These are phyloP conservation scores for Actinia equina DNA, from an alignment of 64 coral and sea anemone species.

Conservation along the genomic window DNA sequence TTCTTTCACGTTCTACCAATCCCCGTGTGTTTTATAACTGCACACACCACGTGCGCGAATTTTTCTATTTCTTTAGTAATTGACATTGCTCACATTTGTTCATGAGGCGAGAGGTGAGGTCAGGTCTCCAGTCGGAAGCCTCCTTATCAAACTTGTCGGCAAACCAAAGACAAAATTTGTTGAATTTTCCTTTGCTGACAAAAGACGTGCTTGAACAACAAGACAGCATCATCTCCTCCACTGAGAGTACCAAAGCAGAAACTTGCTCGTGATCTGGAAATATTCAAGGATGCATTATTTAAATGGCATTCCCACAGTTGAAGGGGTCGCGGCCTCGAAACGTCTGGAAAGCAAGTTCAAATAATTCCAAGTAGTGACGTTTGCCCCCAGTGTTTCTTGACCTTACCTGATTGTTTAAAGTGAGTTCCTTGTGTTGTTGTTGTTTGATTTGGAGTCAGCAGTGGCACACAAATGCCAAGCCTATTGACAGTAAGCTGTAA, in stretches of 20 bases:
- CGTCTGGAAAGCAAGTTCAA: too few species aligned
- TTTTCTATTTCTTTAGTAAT: too few species aligned
- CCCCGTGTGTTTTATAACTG: too few species aligned
- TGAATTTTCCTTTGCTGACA: slow-evolving; percentile 96
- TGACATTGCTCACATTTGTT: slow-evolving; percentile 52
- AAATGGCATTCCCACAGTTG: background rate
- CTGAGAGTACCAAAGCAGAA: slow-evolving; percentile 74
- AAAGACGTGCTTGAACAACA: slow-evolving; percentile 95
- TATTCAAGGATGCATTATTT: background rate
- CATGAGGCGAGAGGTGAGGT: slow-evolving; percentile 31
- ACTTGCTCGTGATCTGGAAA: slow-evolving; percentile 57
- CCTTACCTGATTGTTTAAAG: slow-evolving; percentile 41
- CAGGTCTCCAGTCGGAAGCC: slow-evolving; percentile 80
- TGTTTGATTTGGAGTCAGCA: slow-evolving; percentile 59
- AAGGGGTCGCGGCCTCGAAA: too few species aligned
- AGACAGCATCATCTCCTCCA: slow-evolving; percentile 87
- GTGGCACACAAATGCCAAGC: slow-evolving; percentile 89
- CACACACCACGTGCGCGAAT: too few species aligned
- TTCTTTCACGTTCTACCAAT: too few species aligned
- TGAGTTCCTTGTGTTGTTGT: slow-evolving; percentile 20
- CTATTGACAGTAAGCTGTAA: slow-evolving; percentile 88
- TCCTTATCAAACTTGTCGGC: slow-evolving; percentile 93
- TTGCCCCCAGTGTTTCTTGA: background rate
- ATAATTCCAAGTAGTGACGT: background rate
- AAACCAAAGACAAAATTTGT: slow-evolving; percentile 88